Conservation (phyloP, 2,113 vertebrate genomes). For the Oreotrochilus melanogaster region DNA sequence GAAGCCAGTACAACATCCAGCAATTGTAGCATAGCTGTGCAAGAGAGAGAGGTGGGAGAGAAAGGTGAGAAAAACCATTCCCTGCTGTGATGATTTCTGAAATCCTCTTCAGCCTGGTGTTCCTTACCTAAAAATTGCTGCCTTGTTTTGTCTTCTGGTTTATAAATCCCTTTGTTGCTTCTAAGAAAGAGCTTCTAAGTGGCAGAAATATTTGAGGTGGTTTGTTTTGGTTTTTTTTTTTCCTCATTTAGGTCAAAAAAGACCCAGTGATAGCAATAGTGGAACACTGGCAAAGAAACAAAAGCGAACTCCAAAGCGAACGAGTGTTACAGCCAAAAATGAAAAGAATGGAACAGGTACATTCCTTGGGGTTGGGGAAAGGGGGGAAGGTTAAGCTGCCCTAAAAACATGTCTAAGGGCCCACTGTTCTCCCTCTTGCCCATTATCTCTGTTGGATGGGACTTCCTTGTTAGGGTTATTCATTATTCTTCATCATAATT, state of each 20-base stretch:
- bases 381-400: background rate
- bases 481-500: background rate
- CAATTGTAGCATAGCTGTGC: constrained; percentile 80
- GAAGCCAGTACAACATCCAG: constrained; percentile 84
- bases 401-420: fast-evolving
- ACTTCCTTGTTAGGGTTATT: background rate
- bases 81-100: background rate
- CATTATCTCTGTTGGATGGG: fast-evolving
- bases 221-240: background rate
- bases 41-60: constrained; percentile 85
- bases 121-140: background rate
- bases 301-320: constrained; percentile 92
- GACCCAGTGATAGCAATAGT: constrained; percentile 83
- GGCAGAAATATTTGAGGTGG: background rate
- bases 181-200: background rate
- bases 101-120: background rate
- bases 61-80: constrained; percentile 78
- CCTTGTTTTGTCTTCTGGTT: background rate
- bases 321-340: constrained; percentile 81
- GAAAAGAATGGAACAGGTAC: constrained; percentile 95
- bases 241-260: constrained; percentile 88
- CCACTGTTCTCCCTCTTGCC: background rate
- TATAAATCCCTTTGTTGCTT: background rate
- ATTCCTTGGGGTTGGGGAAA: background rate
- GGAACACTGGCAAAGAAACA: constrained; percentile 91